Evolutionary conservation across 2,797 vertebrate species (phyloP).

Genomic region (Spheniscus humboldti): DNA sequence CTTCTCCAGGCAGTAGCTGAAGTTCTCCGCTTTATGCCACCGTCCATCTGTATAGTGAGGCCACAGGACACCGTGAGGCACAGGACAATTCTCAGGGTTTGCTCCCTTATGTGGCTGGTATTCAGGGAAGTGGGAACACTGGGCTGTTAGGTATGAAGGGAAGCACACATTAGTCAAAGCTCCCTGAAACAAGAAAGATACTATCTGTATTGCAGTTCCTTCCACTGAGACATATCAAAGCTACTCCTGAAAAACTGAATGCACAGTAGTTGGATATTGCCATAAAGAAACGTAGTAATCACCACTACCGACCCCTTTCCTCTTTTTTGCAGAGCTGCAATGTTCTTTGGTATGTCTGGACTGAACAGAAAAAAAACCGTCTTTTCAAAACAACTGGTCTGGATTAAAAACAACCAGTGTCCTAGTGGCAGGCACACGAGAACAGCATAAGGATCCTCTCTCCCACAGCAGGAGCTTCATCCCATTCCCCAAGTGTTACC

Average conservation of each 20-base stretch:
- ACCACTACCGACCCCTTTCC: background rate
- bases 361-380: background rate
- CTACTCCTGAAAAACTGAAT: background rate
- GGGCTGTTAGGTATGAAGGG: background rate
- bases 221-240: background rate
- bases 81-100: background rate
- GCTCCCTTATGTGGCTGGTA: background rate
- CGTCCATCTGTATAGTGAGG: background rate
- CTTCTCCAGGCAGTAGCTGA: background rate
- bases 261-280: background rate
- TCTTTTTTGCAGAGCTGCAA: background rate
- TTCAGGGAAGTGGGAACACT: background rate
- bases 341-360: background rate
- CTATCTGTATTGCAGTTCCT: background rate
- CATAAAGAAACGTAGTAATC: background rate
- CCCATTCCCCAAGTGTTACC: background rate
- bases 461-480: background rate
- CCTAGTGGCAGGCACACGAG: background rate
- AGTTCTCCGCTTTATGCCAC: background rate
- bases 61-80: rapidly evolving
- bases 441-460: background rate
- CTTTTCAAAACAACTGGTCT: background rate
- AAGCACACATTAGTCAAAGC: background rate
- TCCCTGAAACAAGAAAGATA: background rate
- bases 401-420: background rate